Base-by-base conservation (phyloP, 2,888 invertebrate species). In the Lomographa bimaculata region DNA sequence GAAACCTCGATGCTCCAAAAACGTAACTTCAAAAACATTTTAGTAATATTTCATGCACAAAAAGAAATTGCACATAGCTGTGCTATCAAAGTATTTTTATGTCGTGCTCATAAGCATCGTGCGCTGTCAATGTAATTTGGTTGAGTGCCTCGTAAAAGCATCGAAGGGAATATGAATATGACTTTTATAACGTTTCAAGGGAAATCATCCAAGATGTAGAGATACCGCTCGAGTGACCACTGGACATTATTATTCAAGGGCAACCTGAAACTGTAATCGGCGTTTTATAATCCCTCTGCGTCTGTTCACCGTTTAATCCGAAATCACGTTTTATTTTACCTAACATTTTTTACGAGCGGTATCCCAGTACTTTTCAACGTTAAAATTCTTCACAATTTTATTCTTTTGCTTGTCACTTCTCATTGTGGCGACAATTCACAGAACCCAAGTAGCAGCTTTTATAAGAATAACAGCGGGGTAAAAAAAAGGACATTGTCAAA, bases 101-200 rank as follows among this genome's bases (percentile, higher is more conserved):
- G 18, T 27, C 32, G 25, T 19, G 23, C 50, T 54, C 50, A 34
- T 53, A 57, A 48, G 39, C 54, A 37, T 53, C 50, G 47, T 52
- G 38, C 44, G 44, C 51, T 51, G 35, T 35, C 40, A 32, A 49
- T 42, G 55, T 61, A 68, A 70, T 70, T 64, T 61, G 28, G 44
- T 46, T 64, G 59, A 70, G 71, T 70, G 64, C 50, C 32, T 65
- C 66, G 55, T 69, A 69, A 67, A 68, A 58, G 48, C 47, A 54
- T 59, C 48, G 60, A 55, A 56, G 43, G 59, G 46, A 54, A 65
- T 66, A 67, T 57, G 57, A 60, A 65, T 60, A 64, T 68, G 57
- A 50, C 53, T 60, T 63, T 65, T 66, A 60, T 60, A 55, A 55
- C 58, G 62, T 60, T 64, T 57, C 67, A 44, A 51, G 67, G 63